Evolutionary conservation across 2,113 vertebrate species (phyloP), one percentile per base, ranked within the genome.

Genomic region (Callopanchax toddi): DNA sequence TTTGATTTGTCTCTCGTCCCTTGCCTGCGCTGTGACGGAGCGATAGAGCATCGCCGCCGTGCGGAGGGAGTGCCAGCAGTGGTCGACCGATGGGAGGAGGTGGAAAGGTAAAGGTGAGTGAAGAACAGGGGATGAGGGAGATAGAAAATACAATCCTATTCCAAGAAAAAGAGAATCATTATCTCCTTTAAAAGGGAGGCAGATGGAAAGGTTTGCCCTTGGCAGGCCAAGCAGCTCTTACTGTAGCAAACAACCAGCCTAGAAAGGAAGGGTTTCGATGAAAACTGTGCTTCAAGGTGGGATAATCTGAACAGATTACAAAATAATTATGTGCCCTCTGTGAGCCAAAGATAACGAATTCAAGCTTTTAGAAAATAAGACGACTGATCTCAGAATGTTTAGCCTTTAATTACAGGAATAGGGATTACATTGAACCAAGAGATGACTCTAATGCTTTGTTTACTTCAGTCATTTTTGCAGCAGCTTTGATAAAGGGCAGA

Each of bases 131-230:
- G 74, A 67, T n/a, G 53, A 60, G 67, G 66, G 55, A 83, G 79
- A 87, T 72, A 62, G 77, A 89, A 90, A 89, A 88, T 76, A 75
- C 83, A 90, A 89, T 90, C 82, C 79, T 82, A 88, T 88, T 89
- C 60, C 74, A 56, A 68, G 78, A 82, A 78, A 85, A 81, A 82
- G 71, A 83, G 85, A 88, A 88, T 87, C 81, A 90, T 90, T 89
- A 89, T 90, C 86, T 87, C 52, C 60, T 45, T 77, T 80, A 71
- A 88, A 87, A 86, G 71, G 83, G 78, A 81, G 62, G 74, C 74
- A 60, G 55, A 69, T 61, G 54, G 72, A 82, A 69, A 83, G 71
- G 72, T 63, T 55, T 82, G 81, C 50, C 87, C 79, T 86, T 85
- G 81, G 76, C 62, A 39, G 73, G 29, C 59, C 4, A 49, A 5